Evolutionary conservation across 2,888 invertebrate species (phyloP).

Genomic region (Omphaloscelis lunosa): DNA sequence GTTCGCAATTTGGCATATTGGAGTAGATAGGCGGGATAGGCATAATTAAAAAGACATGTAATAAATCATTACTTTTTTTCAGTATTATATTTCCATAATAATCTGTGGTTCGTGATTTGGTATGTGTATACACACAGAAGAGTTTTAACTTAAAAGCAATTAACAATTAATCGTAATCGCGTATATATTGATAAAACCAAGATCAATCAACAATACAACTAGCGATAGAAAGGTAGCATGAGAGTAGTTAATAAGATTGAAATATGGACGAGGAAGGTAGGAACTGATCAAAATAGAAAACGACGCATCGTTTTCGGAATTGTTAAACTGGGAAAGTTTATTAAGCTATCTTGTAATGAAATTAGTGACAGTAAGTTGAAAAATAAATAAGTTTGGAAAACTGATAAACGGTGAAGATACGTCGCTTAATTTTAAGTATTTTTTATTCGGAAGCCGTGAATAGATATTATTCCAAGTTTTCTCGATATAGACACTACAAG

Average conservation of each 20-base stretch:
- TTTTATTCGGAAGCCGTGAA: neutral
- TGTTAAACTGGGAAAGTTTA: neutral
- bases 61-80: no score
- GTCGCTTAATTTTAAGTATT: neutral
- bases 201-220: no score
- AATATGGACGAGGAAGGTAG: neutral
- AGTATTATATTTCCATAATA: no score
- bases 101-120: no score
- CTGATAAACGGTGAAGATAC: neutral
- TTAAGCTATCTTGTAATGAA: neutral
- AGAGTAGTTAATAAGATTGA: neutral
- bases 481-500: neutral
- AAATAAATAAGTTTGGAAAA: neutral
- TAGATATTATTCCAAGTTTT: neutral
- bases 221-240: no score
- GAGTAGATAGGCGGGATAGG: no score
- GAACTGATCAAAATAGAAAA: neutral
- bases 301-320: neutral
- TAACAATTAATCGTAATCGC: no score
- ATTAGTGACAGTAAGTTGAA: neutral
- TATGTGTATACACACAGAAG: no score
- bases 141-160: no score
- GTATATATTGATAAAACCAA: no score
- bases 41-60: no score
- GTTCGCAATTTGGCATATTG: no score